Conservation (phyloP, 1,140 invertebrate genomes). For the Drosophila navojoa region DNA sequence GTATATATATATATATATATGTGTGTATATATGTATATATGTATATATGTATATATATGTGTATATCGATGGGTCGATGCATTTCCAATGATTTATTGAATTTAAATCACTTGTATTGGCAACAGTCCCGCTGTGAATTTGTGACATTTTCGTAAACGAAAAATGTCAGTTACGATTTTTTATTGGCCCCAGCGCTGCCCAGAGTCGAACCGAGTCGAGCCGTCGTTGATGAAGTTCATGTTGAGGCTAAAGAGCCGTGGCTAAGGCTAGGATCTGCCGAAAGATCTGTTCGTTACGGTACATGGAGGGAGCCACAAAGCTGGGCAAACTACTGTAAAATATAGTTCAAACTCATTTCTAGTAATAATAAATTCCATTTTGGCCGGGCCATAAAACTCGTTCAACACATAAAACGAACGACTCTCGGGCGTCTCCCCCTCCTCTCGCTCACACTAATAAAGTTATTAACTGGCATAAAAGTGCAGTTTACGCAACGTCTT, state of each 20-base stretch:
- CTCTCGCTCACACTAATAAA: constrained; percentile 56
- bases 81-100: constrained; percentile 83
- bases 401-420: constrained; percentile 43
- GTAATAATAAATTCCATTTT: constrained; percentile 65
- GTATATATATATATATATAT: neutral
- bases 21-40: no score
- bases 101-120: constrained; percentile 84
- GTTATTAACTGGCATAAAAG: constrained; percentile 75
- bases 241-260: neutral
- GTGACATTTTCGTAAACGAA: constrained; percentile 84
- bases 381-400: constrained; percentile 51
- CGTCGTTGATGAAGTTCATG: constrained; percentile 10
- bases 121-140: constrained; percentile 83
- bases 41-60: neutral
- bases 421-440: neutral
- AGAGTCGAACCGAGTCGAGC: neutral
- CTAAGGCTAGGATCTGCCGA: constrained; percentile 53
- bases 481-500: constrained; percentile 51
- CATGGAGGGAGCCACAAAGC: constrained; percentile 56
- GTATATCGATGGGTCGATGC: constrained; percentile 29
- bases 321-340: constrained; percentile 76
- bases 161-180: constrained; percentile 84
- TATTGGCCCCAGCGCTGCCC: constrained; percentile 60
- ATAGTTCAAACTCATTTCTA: constrained; percentile 74
- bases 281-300: constrained; percentile 62